Evolutionary conservation across 2,797 vertebrate species (phyloP).

Genomic region (Anabacerthia variegaticeps): DNA sequence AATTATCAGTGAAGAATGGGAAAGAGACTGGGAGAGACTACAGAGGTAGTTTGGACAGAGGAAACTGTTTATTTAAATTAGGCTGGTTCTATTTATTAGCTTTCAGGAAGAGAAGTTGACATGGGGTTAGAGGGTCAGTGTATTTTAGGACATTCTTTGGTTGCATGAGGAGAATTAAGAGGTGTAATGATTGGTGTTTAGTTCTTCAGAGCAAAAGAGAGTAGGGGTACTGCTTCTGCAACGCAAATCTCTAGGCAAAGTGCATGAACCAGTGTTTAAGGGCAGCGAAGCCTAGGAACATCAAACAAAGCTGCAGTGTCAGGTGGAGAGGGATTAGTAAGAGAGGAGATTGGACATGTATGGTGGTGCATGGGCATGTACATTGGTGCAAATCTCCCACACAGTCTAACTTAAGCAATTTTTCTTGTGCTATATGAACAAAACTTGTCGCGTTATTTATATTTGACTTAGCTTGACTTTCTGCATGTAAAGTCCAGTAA

Average conservation of each 20-base stretch:
- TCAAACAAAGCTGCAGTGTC: neutral
- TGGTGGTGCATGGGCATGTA: neutral
- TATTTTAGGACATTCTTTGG: neutral
- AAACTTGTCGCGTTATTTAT: neutral
- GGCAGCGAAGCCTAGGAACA: neutral
- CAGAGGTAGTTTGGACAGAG: neutral
- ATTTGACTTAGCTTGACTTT: neutral
- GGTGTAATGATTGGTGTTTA: neutral
- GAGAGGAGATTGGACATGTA: neutral
- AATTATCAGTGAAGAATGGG: neutral
- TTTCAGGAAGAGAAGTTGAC: neutral
- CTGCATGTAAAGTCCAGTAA: neutral
- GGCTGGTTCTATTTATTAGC: neutral
- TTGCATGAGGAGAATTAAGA: neutral
- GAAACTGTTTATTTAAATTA: neutral
- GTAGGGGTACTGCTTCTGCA: neutral
- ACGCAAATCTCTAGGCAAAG: neutral
- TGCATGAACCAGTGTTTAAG: neutral
- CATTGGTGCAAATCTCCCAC: neutral
- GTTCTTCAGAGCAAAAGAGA: neutral
- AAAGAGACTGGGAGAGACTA: neutral
- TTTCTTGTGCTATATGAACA: neutral
- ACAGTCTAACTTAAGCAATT: neutral
- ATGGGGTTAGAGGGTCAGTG: neutral
- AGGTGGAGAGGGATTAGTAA: neutral